These are phyloP conservation scores for Sphaeridia pumilis DNA, from an alignment of 2,888 invertebrate species.

Conservation along the genomic window DNA sequence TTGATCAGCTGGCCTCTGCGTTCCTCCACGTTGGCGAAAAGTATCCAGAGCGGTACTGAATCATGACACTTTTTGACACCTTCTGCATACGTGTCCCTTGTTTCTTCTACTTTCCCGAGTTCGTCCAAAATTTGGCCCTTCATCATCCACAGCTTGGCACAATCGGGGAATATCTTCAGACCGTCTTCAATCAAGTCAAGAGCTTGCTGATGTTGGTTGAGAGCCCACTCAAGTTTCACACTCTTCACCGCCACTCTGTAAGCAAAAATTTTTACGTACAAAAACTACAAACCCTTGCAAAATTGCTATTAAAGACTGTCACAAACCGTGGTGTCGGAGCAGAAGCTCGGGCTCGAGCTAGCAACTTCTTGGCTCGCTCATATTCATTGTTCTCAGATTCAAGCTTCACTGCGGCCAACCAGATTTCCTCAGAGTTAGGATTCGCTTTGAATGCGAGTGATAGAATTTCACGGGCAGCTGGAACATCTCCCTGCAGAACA, in stretches of 20 bases:
- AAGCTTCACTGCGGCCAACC: slow-evolving; percentile 97
- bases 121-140: slow-evolving; percentile 93
- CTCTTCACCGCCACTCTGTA: slow-evolving; percentile 87
- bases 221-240: slow-evolving; percentile 93
- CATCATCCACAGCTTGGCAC: slow-evolving; percentile 97
- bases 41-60: slow-evolving; percentile 83
- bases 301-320: too few relatives aligned
- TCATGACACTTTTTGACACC: slow-evolving; percentile 83
- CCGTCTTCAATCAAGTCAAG: slow-evolving; percentile 75
- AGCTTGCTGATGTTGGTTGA: slow-evolving; percentile 71
- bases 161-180: slow-evolving; percentile 74
- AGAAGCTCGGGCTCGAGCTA: slow-evolving; percentile 85
- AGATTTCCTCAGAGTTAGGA: slow-evolving; percentile 98
- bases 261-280: slow-evolving; percentile 11
- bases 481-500: slow-evolving; percentile 64
- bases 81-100: slow-evolving; percentile 50
- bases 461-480: slow-evolving; percentile 87
- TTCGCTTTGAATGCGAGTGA: slow-evolving; percentile 95
- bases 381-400: slow-evolving; percentile 98
- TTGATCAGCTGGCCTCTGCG: slow-evolving; percentile 77
- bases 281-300: too few relatives aligned
- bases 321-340: slow-evolving; percentile 76
- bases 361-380: slow-evolving; percentile 75
- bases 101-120: slow-evolving; percentile 58
- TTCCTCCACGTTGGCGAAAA: slow-evolving; percentile 79